Percentiles rank a stretch among this genome's conserved stretches.
phyloP scores from a whole-genome alignment of 1,140 invertebrate genomes.

The Trichoplusia ni region DNA sequence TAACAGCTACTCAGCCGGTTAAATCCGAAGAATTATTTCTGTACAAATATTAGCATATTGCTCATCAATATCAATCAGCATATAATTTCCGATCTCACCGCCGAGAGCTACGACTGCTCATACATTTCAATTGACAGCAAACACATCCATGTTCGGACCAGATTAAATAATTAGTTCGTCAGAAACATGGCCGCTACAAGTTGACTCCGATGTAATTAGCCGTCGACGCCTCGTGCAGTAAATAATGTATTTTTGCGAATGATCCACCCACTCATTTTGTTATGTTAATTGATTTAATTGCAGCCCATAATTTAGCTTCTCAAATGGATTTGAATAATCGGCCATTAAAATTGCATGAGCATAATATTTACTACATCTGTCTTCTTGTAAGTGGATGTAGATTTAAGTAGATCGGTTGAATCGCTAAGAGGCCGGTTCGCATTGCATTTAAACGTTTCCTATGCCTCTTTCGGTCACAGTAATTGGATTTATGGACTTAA shows the following conservation, averaged over 20 bases:
- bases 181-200: slow-evolving; percentile 13
- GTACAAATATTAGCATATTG: not conserved
- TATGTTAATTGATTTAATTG: slow-evolving; percentile 34
- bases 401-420: slow-evolving; percentile 33
- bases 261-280: slow-evolving; percentile 18
- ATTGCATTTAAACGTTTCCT: slow-evolving; percentile 28
- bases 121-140: not conserved
- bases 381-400: slow-evolving; percentile 29
- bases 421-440: slow-evolving; percentile 15
- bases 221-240: not conserved
- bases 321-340: slow-evolving; percentile 35
- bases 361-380: slow-evolving; percentile 37
- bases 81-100: not conserved
- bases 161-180: slow-evolving; percentile 38
- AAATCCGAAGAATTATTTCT: too few species aligned
- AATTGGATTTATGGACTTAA: slow-evolving; percentile 40
- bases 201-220: slow-evolving; percentile 6
- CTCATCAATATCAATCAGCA: not conserved
- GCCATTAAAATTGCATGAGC: slow-evolving; percentile 48
- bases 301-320: slow-evolving; percentile 18
- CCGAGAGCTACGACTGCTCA: not conserved
- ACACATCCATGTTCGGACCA: not conserved
- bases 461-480: slow-evolving; percentile 27
- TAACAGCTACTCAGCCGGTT: too few species aligned
- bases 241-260: slow-evolving; percentile 25